Base-by-base conservation (phyloP, 2,797 vertebrate species). In the Brachyrhaphis roseni region DNA sequence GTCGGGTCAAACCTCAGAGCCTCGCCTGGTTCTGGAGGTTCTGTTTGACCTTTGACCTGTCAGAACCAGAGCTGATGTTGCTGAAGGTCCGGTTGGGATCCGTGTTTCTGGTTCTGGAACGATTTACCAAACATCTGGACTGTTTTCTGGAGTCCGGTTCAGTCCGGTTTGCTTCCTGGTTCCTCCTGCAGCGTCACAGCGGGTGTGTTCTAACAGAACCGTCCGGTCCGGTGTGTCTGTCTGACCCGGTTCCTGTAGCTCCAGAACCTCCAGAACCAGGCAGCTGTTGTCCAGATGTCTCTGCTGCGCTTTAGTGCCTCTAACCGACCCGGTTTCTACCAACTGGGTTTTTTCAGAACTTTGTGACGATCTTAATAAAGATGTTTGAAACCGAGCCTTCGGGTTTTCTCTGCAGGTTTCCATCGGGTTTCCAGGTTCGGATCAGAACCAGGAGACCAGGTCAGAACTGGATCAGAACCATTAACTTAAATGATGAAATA, bases 281-380 rank as follows among this genome's bases (percentile, higher is more conserved):
- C 62, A 66, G 62, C 36, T 36, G 62, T 36, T 23, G 34, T 64
- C 59, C 62, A 36, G 16, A 18, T 36, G 2, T 39, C 4, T 86
- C 79, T 77, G 79, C 87, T 88, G 91, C 91, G 91, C 88, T 90
- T 91, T 87, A 85, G 90, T 94, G 92, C 93, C 93, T 94, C 87
- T 53, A 78, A 86, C 83, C 66, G 80, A 84, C 83, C 84, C 86
- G 46, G 90, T 90, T 89, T 87, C 84, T 90, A 87, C 75, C 55
- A 79, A 28, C 76, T 75, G 43, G 49, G 49, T 70, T 85, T 91
- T 91, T 85, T 78, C 74, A 85, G 84, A 73, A 79, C 89, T 92
- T 93, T 90, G 82, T 79, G 46, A 87, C 80, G 46, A 88, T 82
- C 34, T 87, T 82, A 92, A 93, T 91, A 91, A 92, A 92, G 78